Evolutionary conservation across 2,797 vertebrate genomes (phyloP).

Genomic region (Parambassis ranga): DNA sequence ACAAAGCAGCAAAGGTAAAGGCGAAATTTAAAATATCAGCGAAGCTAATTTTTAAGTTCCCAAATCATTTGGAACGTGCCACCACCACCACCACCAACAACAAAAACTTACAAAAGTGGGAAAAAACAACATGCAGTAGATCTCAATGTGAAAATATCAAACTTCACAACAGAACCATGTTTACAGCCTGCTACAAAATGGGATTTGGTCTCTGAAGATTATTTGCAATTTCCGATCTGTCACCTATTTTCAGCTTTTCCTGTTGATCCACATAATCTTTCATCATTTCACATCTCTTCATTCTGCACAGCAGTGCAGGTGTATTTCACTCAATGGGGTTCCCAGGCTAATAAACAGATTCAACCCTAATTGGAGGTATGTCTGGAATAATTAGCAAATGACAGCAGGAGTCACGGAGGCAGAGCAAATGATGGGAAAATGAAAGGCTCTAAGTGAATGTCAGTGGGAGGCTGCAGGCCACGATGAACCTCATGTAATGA

Average conservation of each 20-base stretch:
- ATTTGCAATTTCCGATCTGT: too few relatives aligned
- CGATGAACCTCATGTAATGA: slow-evolving; percentile 56
- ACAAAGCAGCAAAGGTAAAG: background rate
- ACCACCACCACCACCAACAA: too few relatives aligned
- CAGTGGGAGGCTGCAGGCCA: slow-evolving; percentile 58
- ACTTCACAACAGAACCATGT: too few relatives aligned
- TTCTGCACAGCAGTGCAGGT: slow-evolving; percentile 25
- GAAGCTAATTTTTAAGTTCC: too few relatives aligned
- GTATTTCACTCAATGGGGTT: background rate
- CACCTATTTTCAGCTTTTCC: too few relatives aligned
- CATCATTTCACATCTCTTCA: background rate
- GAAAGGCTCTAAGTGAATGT: slow-evolving; percentile 70
- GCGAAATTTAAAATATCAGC: too few relatives aligned
- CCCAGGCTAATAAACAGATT: slow-evolving; percentile 36
- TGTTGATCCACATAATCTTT: background rate
- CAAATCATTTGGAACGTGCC: too few relatives aligned
- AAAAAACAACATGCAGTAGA: too few relatives aligned
- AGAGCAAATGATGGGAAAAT: slow-evolving; percentile 57
- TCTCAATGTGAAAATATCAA: too few relatives aligned
- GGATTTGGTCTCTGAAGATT: too few relatives aligned
- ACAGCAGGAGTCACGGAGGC: slow-evolving; percentile 48
- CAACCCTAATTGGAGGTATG: slow-evolving; percentile 41
- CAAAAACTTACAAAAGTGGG: too few relatives aligned
- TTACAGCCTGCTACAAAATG: too few relatives aligned
- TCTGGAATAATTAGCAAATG: slow-evolving; percentile 61